phyloP scores from a whole-genome alignment of 2,797 vertebrate species.

The Phaenicophaeus curvirostris region DNA sequence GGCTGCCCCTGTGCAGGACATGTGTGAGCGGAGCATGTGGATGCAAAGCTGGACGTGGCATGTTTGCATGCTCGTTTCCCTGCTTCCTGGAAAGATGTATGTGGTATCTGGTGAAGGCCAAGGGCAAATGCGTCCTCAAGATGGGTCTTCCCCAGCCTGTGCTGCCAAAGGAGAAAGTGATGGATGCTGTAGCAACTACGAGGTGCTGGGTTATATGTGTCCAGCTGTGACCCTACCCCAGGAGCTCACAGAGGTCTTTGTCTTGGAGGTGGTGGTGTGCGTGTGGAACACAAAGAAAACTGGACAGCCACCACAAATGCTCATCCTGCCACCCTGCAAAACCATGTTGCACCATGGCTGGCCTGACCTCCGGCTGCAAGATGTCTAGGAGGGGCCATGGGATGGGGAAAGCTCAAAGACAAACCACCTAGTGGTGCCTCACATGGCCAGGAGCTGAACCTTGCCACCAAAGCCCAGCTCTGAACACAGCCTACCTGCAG shows the following conservation, averaged over 20 bases:
- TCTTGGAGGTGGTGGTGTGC: not conserved
- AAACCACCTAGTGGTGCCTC: not conserved
- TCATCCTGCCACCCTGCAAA: rapidly evolving
- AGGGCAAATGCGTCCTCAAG: not conserved
- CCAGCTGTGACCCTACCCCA: not conserved
- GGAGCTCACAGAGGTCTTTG: not conserved
- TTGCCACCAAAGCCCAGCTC: not conserved
- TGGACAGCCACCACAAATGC: rapidly evolving
- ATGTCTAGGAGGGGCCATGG: rapidly evolving
- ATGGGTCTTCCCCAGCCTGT: not conserved
- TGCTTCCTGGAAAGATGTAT: not conserved
- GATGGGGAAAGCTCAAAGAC: not conserved
- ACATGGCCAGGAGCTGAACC: not conserved
- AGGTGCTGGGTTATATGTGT: not conserved
- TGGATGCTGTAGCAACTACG: too few species aligned
- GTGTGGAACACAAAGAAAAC: rapidly evolving
- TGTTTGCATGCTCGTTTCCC: rapidly evolving
- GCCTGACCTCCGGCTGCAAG: not conserved
- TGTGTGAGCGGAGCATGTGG: rapidly evolving
- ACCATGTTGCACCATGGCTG: rapidly evolving
- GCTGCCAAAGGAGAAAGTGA: not conserved
- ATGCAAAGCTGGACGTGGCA: rapidly evolving
- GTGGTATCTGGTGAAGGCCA: rapidly evolving
- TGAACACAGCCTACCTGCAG: not conserved
- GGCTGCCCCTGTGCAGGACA: not conserved